These are phyloP conservation scores for Tragulus kanchil DNA, from an alignment of 2,113 vertebrate species.

Conservation along the genomic window DNA sequence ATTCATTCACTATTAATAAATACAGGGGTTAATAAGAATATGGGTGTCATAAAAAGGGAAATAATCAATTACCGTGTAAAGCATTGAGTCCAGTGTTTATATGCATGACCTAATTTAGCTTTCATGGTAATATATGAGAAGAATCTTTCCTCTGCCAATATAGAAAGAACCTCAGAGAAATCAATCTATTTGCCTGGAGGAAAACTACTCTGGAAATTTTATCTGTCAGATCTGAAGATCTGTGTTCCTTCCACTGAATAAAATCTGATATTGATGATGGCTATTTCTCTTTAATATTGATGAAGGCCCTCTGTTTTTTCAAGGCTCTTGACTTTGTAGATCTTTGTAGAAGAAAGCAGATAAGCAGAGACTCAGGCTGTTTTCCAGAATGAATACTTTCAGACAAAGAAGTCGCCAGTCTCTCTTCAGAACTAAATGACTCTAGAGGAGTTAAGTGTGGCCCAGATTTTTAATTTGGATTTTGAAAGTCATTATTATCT, in stretches of 20 bases:
- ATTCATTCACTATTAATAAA: neutral
- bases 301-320: neutral
- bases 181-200: neutral
- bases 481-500: neutral
- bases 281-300: neutral
- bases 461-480: slow-evolving; percentile 28
- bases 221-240: neutral
- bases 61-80: neutral
- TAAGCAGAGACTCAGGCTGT: neutral
- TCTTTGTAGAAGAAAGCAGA: neutral
- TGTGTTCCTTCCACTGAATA: neutral
- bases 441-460: neutral
- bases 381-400: slow-evolving; percentile 17
- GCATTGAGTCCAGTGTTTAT: neutral
- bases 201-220: neutral
- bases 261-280: neutral
- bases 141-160: neutral
- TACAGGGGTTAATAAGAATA: neutral
- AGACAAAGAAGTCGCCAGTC: neutral
- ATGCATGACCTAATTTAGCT: slow-evolving; percentile 7
- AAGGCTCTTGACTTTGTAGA: neutral
- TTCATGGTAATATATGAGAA: neutral
- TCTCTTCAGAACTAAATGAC: neutral
- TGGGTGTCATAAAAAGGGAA: neutral
- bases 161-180: neutral